These are phyloP conservation scores for Noctua pronuba DNA, from an alignment of 2,888 invertebrate genomes.

Conservation along the genomic window DNA sequence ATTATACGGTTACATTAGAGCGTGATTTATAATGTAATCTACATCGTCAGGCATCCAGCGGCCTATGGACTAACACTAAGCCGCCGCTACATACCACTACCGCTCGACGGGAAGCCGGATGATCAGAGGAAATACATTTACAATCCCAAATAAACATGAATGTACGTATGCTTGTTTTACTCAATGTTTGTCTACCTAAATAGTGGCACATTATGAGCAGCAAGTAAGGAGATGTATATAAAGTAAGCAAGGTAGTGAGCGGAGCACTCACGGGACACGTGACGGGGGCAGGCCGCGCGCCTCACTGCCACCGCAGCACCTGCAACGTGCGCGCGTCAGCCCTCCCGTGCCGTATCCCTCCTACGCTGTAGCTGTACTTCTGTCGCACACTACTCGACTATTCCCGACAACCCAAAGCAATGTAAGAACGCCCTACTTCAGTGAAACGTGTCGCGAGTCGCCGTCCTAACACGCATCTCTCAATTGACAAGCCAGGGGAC, in stretches of 20 bases:
- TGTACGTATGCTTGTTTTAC: background rate
- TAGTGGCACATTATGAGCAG: background rate
- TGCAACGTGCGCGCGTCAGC: constrained; percentile 25
- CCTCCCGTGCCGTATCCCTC: background rate
- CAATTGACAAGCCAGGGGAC: background rate
- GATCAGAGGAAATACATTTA: constrained; percentile 1
- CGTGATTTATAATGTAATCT: background rate
- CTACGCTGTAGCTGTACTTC: background rate
- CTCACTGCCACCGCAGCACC: constrained; percentile 47
- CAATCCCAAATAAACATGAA: background rate
- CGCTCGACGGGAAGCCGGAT: background rate
- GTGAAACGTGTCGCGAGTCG: background rate
- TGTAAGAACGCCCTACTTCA: background rate
- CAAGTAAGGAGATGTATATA: background rate
- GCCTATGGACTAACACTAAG: background rate
- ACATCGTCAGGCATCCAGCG: background rate
- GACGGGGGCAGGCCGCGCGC: background rate
- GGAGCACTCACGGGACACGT: background rate
- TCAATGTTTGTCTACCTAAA: background rate
- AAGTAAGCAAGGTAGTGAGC: background rate
- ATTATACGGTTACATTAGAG: background rate
- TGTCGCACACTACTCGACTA: background rate
- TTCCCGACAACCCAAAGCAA: background rate
- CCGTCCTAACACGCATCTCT: background rate
- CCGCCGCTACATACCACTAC: background rate